Percentiles rank a stretch among this genome's conserved stretches.
phyloP scores from a whole-genome alignment of 2,888 invertebrate species.

The Drosophila maculinotata region DNA sequence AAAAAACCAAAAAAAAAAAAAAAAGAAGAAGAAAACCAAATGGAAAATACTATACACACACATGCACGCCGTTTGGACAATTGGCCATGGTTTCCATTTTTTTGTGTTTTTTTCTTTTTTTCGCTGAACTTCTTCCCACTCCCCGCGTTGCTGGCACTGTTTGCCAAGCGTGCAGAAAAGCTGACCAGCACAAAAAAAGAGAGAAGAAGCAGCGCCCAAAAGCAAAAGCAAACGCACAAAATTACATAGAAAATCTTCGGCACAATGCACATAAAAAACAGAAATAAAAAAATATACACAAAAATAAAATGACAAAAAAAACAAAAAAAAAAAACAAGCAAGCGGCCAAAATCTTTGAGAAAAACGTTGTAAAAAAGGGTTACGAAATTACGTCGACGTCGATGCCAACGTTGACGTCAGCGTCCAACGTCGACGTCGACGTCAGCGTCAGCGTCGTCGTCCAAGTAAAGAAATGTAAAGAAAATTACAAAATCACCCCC shows the following conservation, averaged over 20 bases:
- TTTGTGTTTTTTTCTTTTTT: slow-evolving; percentile 14
- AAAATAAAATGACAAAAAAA: slow-evolving; percentile 35
- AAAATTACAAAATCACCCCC: slow-evolving; percentile 80
- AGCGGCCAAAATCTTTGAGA: slow-evolving; percentile 62
- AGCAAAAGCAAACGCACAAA: slow-evolving; percentile 67
- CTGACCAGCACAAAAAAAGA: slow-evolving; percentile 76
- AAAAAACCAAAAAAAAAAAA: slow-evolving; percentile 45
- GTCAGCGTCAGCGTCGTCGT: slow-evolving; percentile 19
- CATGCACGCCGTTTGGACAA: slow-evolving; percentile 53
- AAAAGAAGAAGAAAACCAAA: slow-evolving; percentile 53
- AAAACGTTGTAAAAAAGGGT: slow-evolving; percentile 53
- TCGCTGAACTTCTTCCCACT: slow-evolving; percentile 10
- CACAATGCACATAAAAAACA: slow-evolving; percentile 57
- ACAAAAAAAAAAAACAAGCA: slow-evolving; percentile 39
- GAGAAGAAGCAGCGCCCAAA: neutral
- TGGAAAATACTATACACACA: slow-evolving; percentile 46
- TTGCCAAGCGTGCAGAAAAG: slow-evolving; percentile 76
- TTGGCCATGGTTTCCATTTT: slow-evolving; percentile 62
- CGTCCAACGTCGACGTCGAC: slow-evolving; percentile 9
- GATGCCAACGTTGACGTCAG: slow-evolving; percentile 32
- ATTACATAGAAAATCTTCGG: slow-evolving; percentile 73
- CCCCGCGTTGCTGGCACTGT: slow-evolving; percentile 27
- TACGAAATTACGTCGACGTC: slow-evolving; percentile 56
- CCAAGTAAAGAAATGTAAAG: slow-evolving; percentile 76
- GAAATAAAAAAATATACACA: slow-evolving; percentile 23